phyloP scores from a whole-genome alignment of 2,797 vertebrate species.

The Myotis myotis region DNA sequence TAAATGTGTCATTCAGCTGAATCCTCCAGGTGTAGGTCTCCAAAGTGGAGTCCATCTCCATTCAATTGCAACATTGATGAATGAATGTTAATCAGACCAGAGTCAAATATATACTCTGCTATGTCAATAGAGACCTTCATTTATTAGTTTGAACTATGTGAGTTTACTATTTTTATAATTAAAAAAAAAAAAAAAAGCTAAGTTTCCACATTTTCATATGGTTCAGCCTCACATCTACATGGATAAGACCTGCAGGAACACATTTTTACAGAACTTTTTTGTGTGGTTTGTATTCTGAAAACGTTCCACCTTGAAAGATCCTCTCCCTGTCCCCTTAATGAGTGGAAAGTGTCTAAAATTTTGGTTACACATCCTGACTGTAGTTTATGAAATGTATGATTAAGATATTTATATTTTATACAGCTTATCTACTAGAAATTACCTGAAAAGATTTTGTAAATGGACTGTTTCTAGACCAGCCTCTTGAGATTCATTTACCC shows the following conservation, averaged over 20 bases:
- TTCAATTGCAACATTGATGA: not conserved
- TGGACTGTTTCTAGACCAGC: no score
- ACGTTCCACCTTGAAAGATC: no score
- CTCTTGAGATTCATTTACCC: not conserved
- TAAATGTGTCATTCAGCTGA: not conserved
- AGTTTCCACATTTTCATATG: not conserved
- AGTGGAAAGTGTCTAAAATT: not conserved
- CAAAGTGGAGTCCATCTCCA: not conserved
- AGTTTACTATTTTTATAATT: not conserved
- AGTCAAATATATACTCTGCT: not conserved
- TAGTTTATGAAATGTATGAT: not conserved
- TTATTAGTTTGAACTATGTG: not conserved
- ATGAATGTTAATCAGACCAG: not conserved
- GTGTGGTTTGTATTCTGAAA: not conserved
- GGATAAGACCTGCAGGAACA: fast-evolving
- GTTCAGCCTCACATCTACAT: not conserved
- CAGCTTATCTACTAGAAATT: not conserved
- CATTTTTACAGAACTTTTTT: not conserved
- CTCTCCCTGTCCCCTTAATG: not conserved
- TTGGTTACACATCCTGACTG: not conserved
- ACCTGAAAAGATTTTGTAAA: not conserved
- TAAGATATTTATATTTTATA: not conserved
- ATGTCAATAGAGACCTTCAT: not conserved
- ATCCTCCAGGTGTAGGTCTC: not conserved
- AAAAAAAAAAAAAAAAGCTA: not conserved